Evolutionary conservation across 2,888 invertebrate species (phyloP).

Genomic region (Nemoura dubitans): DNA sequence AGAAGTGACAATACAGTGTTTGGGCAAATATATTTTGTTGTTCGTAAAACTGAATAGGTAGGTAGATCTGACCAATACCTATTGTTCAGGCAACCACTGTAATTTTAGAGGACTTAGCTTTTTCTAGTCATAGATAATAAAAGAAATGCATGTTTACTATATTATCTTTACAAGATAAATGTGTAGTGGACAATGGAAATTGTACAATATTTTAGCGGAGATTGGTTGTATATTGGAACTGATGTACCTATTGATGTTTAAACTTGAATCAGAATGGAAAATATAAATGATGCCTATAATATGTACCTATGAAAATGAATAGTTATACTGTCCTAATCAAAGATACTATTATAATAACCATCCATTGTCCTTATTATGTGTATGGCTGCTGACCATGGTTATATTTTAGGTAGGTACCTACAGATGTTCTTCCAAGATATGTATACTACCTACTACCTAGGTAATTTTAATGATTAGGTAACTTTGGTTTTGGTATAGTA

Average conservation of each 20-base stretch:
- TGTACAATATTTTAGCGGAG: neutral
- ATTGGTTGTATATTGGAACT: constrained; percentile 4
- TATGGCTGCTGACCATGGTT: no score
- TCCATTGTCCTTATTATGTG: no score
- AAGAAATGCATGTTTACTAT: neutral
- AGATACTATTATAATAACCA: no score
- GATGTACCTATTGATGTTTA: neutral
- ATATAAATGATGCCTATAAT: neutral
- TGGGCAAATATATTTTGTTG: neutral
- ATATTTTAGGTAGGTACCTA: no score
- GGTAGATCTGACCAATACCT: no score
- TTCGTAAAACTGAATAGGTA: neutral
- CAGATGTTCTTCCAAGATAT: no score
- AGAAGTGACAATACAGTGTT: neutral
- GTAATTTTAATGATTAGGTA: no score
- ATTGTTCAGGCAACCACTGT: neutral
- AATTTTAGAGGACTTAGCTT: neutral
- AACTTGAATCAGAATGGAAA: neutral
- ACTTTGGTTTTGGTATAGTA: no score
- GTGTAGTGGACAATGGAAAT: neutral
- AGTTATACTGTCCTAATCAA: no score
- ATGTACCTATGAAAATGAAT: neutral
- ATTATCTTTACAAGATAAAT: neutral
- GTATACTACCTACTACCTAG: no score
- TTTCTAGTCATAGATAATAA: neutral